phyloP scores from a whole-genome alignment of 2,888 invertebrate species.

The Pyrrhosoma nymphula region DNA sequence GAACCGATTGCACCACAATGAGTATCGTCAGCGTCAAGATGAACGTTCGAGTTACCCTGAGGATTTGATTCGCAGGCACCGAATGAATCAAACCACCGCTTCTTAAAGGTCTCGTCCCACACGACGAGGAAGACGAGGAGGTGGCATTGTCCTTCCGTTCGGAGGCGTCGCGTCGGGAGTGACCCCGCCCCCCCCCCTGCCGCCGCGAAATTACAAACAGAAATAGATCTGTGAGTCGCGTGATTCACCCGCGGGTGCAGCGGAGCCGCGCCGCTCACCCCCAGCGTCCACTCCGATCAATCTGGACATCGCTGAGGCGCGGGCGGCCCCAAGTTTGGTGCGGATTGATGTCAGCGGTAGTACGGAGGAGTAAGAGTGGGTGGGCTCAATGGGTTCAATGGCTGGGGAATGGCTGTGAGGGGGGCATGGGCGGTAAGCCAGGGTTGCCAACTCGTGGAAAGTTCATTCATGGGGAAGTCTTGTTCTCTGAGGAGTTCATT shows the following conservation, averaged over 20 bases:
- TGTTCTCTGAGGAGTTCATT: too few relatives aligned
- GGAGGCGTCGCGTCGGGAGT: too few relatives aligned
- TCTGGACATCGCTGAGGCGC: background rate
- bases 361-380: background rate
- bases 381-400: background rate
- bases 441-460: too few relatives aligned
- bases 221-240: background rate
- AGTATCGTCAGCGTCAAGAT: too few relatives aligned
- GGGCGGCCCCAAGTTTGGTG: background rate
- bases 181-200: background rate
- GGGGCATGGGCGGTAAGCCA: background rate
- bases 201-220: background rate
- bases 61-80: too few relatives aligned
- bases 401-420: background rate
- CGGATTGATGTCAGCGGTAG: background rate
- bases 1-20: too few relatives aligned
- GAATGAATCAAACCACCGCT: too few relatives aligned
- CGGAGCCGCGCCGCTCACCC: background rate
- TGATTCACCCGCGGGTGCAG: background rate
- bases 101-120: too few relatives aligned
- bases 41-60: too few relatives aligned
- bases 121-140: too few relatives aligned
- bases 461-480: too few relatives aligned
- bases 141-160: too few relatives aligned
- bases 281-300: background rate